Evolutionary conservation across 2,797 vertebrate genomes (phyloP), one percentile per base, ranked within the genome.

Genomic region (Tolypeutes matacus): DNA sequence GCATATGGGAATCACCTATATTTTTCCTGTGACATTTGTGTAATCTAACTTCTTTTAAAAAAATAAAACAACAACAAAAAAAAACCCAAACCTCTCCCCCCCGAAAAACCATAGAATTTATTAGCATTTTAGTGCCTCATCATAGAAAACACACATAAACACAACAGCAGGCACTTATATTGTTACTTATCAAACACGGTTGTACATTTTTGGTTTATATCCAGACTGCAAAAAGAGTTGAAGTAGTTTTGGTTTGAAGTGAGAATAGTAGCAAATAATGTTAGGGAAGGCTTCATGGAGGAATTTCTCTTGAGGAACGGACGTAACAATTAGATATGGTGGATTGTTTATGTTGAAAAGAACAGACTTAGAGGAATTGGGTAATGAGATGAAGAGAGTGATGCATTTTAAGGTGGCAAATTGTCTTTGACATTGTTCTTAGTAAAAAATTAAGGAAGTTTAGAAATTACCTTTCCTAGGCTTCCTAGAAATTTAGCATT

Each of bases 291-390:
- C 49, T 86, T 96, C 29, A 8, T 36, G 93, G 82, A 46, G 76
- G n/a, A 76, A 65, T 77, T 96, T 90, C 62, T 90, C 82, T 77
- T 86, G 76, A 83, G 60, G 36, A 83, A 83, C 18, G 29, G 56
- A 77, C 67, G 76, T 94, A 18, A 89, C 58, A 88, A 77, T 70
- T 94, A 77, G n/a, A 21, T 85, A 39, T 89, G 51, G 21, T 83
- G 51, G 72, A 5, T 31, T 94, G 39, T 89, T 84, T 60, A 49
- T 67, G 60, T 83, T 84, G 51, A 84, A 77, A 77, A 77, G 70
- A 84, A 77, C 13, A 69, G 70, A 82, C 34, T 69, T 39, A 89
- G 20, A 58, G n/a, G 60, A 89, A 21, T n/a, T 84, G 86, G 60
- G 39, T 87, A 72, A 90, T 72, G 65, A 80, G 27, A 29, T 93